These are phyloP conservation scores for Synanthedon vespiformis DNA, from an alignment of 2,888 invertebrate species.

Conservation along the genomic window DNA sequence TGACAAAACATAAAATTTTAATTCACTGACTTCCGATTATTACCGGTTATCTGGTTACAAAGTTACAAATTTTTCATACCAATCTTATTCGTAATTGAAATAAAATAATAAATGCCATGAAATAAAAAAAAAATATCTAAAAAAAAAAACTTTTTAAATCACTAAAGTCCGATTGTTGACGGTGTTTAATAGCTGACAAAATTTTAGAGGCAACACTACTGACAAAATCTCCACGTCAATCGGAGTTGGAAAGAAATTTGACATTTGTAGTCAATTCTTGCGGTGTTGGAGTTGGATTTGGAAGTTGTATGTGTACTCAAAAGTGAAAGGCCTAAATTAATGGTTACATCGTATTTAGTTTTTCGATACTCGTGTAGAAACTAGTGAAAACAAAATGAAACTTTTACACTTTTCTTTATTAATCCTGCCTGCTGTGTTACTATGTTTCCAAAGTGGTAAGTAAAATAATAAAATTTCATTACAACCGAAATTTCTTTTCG, in stretches of 20 bases:
- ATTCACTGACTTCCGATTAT: too few relatives aligned
- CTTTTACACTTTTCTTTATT: slow-evolving; percentile 74
- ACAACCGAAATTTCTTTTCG: slow-evolving; percentile 15
- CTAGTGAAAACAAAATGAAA: slow-evolving; percentile 70
- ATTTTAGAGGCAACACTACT: slow-evolving; percentile 28
- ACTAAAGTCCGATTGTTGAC: too few relatives aligned
- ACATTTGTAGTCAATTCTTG: slow-evolving; percentile 36
- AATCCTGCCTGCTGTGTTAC: slow-evolving; percentile 78
- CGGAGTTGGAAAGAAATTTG: slow-evolving; percentile 66
- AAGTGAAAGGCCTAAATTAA: slow-evolving; percentile 57
- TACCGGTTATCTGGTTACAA: too few relatives aligned
- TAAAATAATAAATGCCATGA: too few relatives aligned
- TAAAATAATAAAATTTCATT: slow-evolving; percentile 26
- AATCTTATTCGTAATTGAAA: slow-evolving; percentile 21
- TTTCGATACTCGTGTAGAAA: slow-evolving; percentile 13
- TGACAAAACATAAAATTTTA: too few relatives aligned
- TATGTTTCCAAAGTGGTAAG: slow-evolving; percentile 81
- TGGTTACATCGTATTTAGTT: slow-evolving; percentile 29
- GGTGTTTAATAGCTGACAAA: too few relatives aligned
- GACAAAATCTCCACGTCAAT: slow-evolving; percentile 69
- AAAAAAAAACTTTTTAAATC: too few relatives aligned
- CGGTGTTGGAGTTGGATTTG: slow-evolving; percentile 30
- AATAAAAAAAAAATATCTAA: too few relatives aligned
- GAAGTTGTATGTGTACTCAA: slow-evolving; percentile 23
- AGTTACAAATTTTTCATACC: slow-evolving; percentile 3